Conservation (phyloP, 2,888 invertebrate genomes). For the Hecatera dysodea region DNA sequence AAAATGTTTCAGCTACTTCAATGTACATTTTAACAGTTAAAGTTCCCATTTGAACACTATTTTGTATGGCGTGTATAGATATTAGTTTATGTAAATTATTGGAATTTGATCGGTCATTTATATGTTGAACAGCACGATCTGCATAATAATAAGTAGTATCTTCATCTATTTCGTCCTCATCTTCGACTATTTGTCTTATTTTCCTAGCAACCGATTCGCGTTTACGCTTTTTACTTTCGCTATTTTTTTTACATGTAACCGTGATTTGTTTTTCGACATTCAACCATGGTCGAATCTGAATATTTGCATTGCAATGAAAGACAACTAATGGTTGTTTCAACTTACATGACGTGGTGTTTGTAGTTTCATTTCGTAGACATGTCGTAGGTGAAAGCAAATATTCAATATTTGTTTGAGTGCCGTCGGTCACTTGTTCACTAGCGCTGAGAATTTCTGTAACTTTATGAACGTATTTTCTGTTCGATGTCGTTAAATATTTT, state of each 20-base stretch:
- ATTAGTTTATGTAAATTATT: slow-evolving; percentile 81
- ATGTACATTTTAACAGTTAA: slow-evolving; percentile 80
- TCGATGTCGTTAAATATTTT: slow-evolving; percentile 63
- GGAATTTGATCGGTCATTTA: slow-evolving; percentile 73
- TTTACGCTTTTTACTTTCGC: slow-evolving; percentile 31
- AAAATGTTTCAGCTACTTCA: slow-evolving; percentile 81
- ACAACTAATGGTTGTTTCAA: slow-evolving; percentile 59
- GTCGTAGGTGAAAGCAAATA: slow-evolving; percentile 70
- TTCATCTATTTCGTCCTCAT: slow-evolving; percentile 80
- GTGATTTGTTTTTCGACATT: slow-evolving; percentile 51
- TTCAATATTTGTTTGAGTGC: slow-evolving; percentile 80
- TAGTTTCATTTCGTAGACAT: slow-evolving; percentile 61
- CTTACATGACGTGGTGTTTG: slow-evolving; percentile 60
- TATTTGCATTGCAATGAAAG: slow-evolving; percentile 64
- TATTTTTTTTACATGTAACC: slow-evolving; percentile 49
- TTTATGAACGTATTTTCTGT: slow-evolving; percentile 74
- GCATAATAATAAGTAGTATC: slow-evolving; percentile 80
- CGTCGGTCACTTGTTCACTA: slow-evolving; percentile 88
- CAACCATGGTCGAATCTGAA: slow-evolving; percentile 20
- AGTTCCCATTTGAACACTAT: slow-evolving; percentile 75
- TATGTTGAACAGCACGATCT: slow-evolving; percentile 75
- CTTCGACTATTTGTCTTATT: slow-evolving; percentile 70
- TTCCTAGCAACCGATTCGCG: slow-evolving; percentile 53
- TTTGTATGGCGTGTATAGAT: slow-evolving; percentile 76
- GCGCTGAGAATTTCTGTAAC: slow-evolving; percentile 80